Conservation (phyloP, 2,113 vertebrate species). For the Stercorarius parasiticus region DNA sequence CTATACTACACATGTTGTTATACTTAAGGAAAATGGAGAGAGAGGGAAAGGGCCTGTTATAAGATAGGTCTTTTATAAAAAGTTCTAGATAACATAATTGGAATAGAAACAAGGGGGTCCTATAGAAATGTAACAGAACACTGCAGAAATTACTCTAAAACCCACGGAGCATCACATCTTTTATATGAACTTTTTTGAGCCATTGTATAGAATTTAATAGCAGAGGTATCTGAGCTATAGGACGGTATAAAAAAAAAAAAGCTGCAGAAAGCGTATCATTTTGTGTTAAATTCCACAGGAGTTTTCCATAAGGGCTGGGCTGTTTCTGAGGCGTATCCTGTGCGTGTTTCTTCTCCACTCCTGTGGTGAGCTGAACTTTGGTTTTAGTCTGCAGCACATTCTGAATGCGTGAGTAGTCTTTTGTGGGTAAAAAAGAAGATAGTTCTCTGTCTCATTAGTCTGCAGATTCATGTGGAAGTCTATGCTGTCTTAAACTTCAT, state of each 20-base stretch:
- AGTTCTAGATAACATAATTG: conserved; percentile 45
- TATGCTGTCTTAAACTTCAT: conserved; percentile 76
- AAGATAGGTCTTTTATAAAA: conserved; percentile 4
- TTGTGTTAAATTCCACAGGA: conserved; percentile 58
- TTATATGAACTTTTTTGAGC: conserved; percentile 45
- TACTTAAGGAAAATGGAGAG: neutral
- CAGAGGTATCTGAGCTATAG: conserved; percentile 38
- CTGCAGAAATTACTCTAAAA: conserved; percentile 42
- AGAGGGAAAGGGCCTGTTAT: neutral
- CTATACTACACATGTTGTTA: neutral
- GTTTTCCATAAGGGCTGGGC: conserved; percentile 35
- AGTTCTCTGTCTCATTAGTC: conserved; percentile 75
- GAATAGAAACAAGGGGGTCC: conserved; percentile 42
- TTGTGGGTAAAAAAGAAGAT: conserved; percentile 74
- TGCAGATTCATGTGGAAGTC: conserved; percentile 74
- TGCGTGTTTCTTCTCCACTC: conserved; percentile 58
- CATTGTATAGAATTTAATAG: conserved; percentile 54
- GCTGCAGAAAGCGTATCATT: neutral
- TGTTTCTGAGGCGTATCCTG: conserved; percentile 52
- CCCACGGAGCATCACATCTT: conserved; percentile 31
- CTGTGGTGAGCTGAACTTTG: conserved; percentile 74
- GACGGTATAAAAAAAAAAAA: neutral
- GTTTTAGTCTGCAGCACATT: conserved; percentile 75
- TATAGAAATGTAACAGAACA: conserved; percentile 39
- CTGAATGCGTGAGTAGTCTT: conserved; percentile 73